phyloP scores from a whole-genome alignment of 2,797 vertebrate species.

The Scleropages formosus region DNA sequence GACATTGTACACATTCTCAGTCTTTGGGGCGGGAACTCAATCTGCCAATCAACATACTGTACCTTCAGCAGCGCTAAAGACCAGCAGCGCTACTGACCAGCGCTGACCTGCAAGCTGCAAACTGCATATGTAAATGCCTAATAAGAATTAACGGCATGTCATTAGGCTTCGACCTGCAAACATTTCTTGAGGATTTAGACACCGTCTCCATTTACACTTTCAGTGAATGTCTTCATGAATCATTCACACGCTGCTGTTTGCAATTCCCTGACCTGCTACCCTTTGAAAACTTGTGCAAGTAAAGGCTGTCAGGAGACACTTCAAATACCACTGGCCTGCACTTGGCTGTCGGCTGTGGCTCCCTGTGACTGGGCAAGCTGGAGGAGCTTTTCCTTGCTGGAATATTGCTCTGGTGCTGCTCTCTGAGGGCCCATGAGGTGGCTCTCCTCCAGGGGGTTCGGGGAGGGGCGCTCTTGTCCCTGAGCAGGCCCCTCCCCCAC shows the following conservation, averaged over 20 bases:
- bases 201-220: slow-evolving; percentile 25
- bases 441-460: slow-evolving; percentile 4
- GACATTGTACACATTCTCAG: slow-evolving; percentile 57
- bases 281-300: slow-evolving; percentile 30
- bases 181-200: slow-evolving; percentile 28
- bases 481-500: slow-evolving; percentile 53
- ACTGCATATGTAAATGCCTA: slow-evolving; percentile 17
- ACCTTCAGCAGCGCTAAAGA: slow-evolving; percentile 24
- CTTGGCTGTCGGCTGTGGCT: slow-evolving; percentile 55
- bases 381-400: slow-evolving; percentile 76
- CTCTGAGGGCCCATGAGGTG: slow-evolving; percentile 42
- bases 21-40: slow-evolving; percentile 67
- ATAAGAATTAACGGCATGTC: slow-evolving; percentile 22
- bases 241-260: slow-evolving; percentile 20
- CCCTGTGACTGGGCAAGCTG: slow-evolving; percentile 69
- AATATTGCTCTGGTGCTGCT: slow-evolving; percentile 64
- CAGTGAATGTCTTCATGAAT: slow-evolving; percentile 24
- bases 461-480: slow-evolving; percentile 44
- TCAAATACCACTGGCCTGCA: slow-evolving; percentile 62
- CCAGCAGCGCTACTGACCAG: background rate
- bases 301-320: slow-evolving; percentile 23
- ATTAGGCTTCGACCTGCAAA: background rate
- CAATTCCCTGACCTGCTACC: background rate
- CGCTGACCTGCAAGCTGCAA: slow-evolving; percentile 3
- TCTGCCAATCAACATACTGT: slow-evolving; percentile 50